Conservation (phyloP, 2,888 invertebrate species). For the Carterocephalus palaemon region DNA sequence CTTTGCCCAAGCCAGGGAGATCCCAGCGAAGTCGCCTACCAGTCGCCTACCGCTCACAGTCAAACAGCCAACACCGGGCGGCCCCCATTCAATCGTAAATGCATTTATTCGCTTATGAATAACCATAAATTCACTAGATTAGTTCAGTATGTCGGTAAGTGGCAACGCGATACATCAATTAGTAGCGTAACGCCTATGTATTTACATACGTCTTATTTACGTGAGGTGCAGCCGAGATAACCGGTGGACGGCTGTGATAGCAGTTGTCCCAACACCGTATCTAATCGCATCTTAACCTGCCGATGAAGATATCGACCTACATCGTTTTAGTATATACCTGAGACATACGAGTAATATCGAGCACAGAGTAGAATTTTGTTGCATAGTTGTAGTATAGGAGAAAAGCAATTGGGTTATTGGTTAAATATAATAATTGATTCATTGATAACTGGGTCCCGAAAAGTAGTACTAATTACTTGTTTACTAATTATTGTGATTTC, state of each 20-base stretch:
- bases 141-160: constrained; percentile 25
- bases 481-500: too few species aligned
- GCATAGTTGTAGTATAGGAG: too few species aligned
- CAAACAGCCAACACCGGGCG: not conserved
- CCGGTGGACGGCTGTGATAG: constrained; percentile 15
- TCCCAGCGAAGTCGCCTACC: constrained; percentile 1
- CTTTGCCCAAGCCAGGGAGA: too few species aligned
- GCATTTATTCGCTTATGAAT: constrained; percentile 24
- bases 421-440: too few species aligned
- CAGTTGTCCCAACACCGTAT: constrained; percentile 17
- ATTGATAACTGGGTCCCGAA: too few species aligned
- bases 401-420: too few species aligned
- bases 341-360: too few species aligned
- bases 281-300: constrained; percentile 22
- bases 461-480: too few species aligned
- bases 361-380: too few species aligned
- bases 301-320: constrained; percentile 4
- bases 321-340: too few species aligned
- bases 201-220: constrained; percentile 25
- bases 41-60: not conserved
- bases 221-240: constrained; percentile 18
- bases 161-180: constrained; percentile 24
- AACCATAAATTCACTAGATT: constrained; percentile 24
- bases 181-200: constrained; percentile 23
- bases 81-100: constrained; percentile 15